Percentiles rank a stretch among this genome's conserved stretches.
These are phyloP conservation scores for Callocephalon fimbriatum DNA, from an alignment of 2,113 vertebrate species.

Conservation along the genomic window DNA sequence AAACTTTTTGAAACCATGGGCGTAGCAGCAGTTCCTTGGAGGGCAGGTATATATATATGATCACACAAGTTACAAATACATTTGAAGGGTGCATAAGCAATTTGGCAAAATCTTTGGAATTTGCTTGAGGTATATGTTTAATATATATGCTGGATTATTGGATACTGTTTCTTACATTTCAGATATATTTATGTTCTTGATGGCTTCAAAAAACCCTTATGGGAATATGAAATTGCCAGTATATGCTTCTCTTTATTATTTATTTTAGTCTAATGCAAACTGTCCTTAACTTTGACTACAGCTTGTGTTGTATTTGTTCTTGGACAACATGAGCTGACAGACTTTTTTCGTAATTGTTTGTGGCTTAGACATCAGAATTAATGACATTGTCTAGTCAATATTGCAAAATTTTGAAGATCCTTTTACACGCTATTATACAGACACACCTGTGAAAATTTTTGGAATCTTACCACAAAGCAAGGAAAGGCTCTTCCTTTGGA, in stretches of 20 bases:
- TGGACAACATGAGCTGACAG: background rate
- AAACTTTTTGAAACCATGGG: conserved; percentile 86
- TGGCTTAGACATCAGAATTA: background rate
- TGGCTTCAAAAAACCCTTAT: background rate
- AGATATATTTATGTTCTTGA: background rate
- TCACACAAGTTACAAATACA: rapidly evolving
- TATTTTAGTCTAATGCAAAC: background rate
- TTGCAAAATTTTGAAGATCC: background rate
- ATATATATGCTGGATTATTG: background rate
- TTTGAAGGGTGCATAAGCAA: background rate
- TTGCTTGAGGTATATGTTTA: background rate
- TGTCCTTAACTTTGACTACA: background rate
- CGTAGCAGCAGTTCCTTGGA: conserved; percentile 84
- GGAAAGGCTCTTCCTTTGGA: conserved; percentile 84
- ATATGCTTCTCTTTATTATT: background rate
- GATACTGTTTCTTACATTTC: background rate
- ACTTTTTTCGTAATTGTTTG: background rate
- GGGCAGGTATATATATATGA: conserved; percentile 66
- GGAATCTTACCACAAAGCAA: conserved; percentile 81
- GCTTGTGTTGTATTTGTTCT: background rate
- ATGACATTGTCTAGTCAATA: background rate
- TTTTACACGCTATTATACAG: conserved; percentile 73
- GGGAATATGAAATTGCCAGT: background rate
- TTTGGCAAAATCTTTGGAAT: background rate
- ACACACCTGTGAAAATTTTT: conserved; percentile 87